Evolutionary conservation across 2,113 vertebrate species (phyloP), one percentile per base, ranked within the genome.

Genomic region (Rana temporaria): DNA sequence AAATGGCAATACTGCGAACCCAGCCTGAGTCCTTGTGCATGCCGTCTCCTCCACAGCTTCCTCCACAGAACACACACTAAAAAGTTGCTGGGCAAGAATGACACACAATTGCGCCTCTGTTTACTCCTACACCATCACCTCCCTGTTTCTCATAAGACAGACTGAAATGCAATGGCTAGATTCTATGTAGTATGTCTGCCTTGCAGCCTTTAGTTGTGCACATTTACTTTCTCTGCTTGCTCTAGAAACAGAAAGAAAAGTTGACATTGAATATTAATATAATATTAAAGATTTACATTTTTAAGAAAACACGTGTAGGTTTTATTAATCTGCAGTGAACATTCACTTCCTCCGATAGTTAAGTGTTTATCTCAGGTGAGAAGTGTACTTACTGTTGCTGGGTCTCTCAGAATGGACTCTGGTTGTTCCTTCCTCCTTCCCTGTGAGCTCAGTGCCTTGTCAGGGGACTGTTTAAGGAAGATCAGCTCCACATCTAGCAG

Each of bases 351-450:
- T 16, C 59, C n/a, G 19, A 70, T 3, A 55, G 60, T 32, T 17
- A 38, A n/a, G n/a, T n/a, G n/a, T n/a, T n/a, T n/a, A 24, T 82
- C 74, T 65, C 79, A 70, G 57, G 26, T n/a, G n/a, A 26, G 55
- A n/a, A 15, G 20, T 19, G 55, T 15, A 12, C 19, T 11, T 16
- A 53, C 19, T 52, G 34, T 9, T 34, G 68, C n/a, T 34, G 79
- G 32, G 17, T 81, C 56, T 30, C 24, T 6, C 11, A 73, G 20
- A 18, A 20, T 26, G 11, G 38, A 6, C 22, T 24, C 18, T 53
- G 18, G 12, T 7, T 73, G 22, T 48, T 73, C 5, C 18, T 73
- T 68, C 18, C 24, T 12, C 22, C 20, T 66, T 32, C 38, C 8
- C 18, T 64, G 9, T 4, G 69, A 32, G 17, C 55, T 38, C 32